Percentiles rank a stretch among this genome's conserved stretches.
These are phyloP conservation scores for Urocitellus parryii DNA, from an alignment of 2,113 vertebrate genomes.

Conservation along the genomic window DNA sequence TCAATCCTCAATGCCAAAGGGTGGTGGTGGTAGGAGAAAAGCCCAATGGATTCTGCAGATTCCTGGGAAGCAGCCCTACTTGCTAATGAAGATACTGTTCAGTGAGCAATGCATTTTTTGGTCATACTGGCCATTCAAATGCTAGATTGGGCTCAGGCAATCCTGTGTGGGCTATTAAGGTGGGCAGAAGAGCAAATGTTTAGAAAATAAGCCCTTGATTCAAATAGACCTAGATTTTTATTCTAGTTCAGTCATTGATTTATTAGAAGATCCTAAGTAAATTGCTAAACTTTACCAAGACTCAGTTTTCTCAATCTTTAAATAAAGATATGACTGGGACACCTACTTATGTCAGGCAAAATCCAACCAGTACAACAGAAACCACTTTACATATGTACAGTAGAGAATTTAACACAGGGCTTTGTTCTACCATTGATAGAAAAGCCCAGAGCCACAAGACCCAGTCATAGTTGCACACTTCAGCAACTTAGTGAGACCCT, in stretches of 20 bases:
- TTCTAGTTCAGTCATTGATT: background rate
- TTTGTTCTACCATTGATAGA: background rate
- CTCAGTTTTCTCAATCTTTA: background rate
- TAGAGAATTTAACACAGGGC: background rate
- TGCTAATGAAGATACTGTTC: background rate
- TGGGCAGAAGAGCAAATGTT: background rate
- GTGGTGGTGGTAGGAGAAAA: background rate
- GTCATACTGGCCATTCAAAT: background rate
- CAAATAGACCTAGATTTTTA: background rate
- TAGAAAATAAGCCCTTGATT: background rate
- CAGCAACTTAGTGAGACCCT: too few relatives aligned
- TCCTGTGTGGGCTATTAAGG: background rate
- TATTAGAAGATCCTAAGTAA: background rate
- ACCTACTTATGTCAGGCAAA: background rate
- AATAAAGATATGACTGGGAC: background rate
- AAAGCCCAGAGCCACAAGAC: background rate
- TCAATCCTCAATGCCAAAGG: too few relatives aligned
- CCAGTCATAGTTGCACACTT: too few relatives aligned
- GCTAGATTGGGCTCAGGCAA: background rate
- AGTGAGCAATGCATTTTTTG: background rate
- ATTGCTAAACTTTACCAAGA: slow-evolving; percentile 3
- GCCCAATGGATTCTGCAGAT: background rate
- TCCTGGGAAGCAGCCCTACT: background rate
- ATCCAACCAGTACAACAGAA: background rate
- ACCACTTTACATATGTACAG: background rate